Evolutionary conservation across 2,797 vertebrate genomes (phyloP).

Genomic region (Melanotaenia maccullochi): DNA sequence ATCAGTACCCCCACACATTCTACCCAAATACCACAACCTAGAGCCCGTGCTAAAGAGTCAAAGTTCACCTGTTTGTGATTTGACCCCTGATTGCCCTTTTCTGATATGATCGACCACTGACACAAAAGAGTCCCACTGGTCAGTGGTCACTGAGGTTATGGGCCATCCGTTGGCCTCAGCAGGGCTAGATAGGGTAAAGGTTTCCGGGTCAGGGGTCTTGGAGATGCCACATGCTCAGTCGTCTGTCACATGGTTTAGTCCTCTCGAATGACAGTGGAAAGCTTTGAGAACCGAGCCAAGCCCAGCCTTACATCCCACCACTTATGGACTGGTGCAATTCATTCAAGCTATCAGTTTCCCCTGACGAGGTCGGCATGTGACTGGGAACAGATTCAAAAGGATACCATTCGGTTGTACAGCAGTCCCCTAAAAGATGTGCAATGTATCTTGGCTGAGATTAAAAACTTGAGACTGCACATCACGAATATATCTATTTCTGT

Average conservation of each 20-base stretch:
- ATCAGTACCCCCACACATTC: constrained; percentile 48
- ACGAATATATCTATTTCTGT: constrained; percentile 17
- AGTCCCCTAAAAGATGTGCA: neutral
- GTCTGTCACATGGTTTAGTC: constrained; percentile 68
- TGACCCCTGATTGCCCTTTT: constrained; percentile 59
- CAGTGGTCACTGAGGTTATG: constrained; percentile 40
- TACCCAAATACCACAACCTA: constrained; percentile 54
- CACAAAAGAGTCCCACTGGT: constrained; percentile 72
- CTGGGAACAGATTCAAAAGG: constrained; percentile 15
- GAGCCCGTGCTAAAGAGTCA: constrained; percentile 54
- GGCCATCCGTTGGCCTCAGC: constrained; percentile 67
- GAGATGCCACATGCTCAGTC: constrained; percentile 79
- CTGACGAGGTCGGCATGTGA: constrained; percentile 40
- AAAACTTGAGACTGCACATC: constrained; percentile 3
- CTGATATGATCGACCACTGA: constrained; percentile 64
- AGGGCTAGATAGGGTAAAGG: constrained; percentile 62
- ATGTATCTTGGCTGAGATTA: neutral
- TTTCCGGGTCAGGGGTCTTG: constrained; percentile 71
- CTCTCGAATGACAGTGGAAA: constrained; percentile 69
- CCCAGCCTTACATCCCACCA: constrained; percentile 14
- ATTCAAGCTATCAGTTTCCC: constrained; percentile 51
- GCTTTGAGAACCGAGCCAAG: constrained; percentile 53
- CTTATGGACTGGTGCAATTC: constrained; percentile 49
- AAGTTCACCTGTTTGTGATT: constrained; percentile 69
- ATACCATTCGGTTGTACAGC: constrained; percentile 16